phyloP scores from a whole-genome alignment of 92 coral and sea anemone species.

The Pocillopora meandrina region DNA sequence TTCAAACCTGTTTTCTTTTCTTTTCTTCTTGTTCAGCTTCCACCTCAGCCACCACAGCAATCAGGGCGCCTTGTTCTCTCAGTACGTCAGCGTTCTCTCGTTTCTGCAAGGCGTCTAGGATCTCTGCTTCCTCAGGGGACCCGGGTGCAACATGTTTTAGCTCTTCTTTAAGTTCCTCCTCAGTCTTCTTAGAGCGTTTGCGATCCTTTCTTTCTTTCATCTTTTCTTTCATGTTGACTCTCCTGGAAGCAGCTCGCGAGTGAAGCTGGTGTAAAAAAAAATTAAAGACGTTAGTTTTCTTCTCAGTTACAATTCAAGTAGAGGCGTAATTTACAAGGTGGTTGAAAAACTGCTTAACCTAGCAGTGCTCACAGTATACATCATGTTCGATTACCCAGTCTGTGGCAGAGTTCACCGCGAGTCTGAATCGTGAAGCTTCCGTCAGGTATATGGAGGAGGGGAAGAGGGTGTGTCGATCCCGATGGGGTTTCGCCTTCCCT shows the following conservation, averaged over 20 bases:
- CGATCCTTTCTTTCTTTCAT: slow-evolving; percentile 87
- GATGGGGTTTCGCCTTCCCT: too few species aligned
- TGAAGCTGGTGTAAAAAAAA: slow-evolving; percentile 55
- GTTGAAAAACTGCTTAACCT: too few species aligned
- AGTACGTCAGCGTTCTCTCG: slow-evolving; percentile 65
- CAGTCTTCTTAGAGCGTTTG: slow-evolving; percentile 67
- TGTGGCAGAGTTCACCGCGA: too few species aligned
- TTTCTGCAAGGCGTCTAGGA: slow-evolving; percentile 70
- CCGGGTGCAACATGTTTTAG: slow-evolving; percentile 80
- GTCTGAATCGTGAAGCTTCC: too few species aligned
- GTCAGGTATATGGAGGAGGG: too few species aligned
- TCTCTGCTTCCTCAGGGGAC: slow-evolving; percentile 82
- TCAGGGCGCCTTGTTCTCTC: slow-evolving; percentile 68
- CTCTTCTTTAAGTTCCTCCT: slow-evolving; percentile 81
- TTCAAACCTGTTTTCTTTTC: slow-evolving; percentile 44
- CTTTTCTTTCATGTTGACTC: slow-evolving; percentile 84
- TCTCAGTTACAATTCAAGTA: too few species aligned
- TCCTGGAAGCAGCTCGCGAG: slow-evolving; percentile 62
- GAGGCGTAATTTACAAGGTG: too few species aligned
- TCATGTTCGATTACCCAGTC: too few species aligned
- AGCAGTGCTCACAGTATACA: too few species aligned
- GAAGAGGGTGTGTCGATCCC: too few species aligned
- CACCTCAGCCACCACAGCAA: slow-evolving; percentile 65
- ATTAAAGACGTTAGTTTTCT: not conserved
- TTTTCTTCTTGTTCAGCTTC: slow-evolving; percentile 68